These are phyloP conservation scores for Monodelphis domestica DNA, from an alignment of 2,797 vertebrate genomes.

Conservation along the genomic window DNA sequence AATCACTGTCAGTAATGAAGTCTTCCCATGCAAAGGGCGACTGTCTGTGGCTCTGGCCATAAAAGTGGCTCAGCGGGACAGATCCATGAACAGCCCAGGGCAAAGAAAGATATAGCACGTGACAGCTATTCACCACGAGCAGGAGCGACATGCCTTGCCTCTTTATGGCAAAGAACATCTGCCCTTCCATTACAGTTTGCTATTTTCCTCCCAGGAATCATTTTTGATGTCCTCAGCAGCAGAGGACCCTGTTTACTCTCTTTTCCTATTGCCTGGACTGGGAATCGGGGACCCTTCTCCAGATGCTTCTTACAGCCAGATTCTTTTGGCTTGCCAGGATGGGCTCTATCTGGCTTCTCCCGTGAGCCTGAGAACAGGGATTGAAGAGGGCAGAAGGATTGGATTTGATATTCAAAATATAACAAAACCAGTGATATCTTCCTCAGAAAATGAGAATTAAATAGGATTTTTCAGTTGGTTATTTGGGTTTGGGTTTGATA, in stretches of 20 bases:
- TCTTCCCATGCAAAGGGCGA: slow-evolving; percentile 51
- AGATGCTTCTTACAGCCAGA: not conserved
- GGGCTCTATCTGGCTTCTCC: not conserved
- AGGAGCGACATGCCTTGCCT: slow-evolving; percentile 42
- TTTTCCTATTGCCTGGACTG: not conserved
- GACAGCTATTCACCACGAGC: slow-evolving; percentile 55
- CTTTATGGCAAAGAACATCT: slow-evolving; percentile 60
- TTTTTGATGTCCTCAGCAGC: not conserved
- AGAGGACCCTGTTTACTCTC: not conserved
- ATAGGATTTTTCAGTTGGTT: no score
- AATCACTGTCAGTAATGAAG: slow-evolving; percentile 26
- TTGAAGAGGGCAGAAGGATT: not conserved
- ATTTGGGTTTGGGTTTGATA: no score
- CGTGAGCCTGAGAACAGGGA: not conserved
- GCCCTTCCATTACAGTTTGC: slow-evolving; percentile 1
- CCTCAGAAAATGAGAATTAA: no score
- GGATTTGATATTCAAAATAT: not conserved
- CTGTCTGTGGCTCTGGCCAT: not conserved
- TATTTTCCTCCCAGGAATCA: not conserved
- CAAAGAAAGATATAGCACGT: slow-evolving; percentile 67
- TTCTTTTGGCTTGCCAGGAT: not conserved
- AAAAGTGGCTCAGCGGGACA: slow-evolving; percentile 32
- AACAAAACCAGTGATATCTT: not conserved
- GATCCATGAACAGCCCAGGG: slow-evolving; percentile 45
- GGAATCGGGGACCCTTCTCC: slow-evolving; percentile 13